These are phyloP conservation scores for Reticulitermes speratus DNA, from an alignment of 1,140 invertebrate species.

Conservation along the genomic window DNA sequence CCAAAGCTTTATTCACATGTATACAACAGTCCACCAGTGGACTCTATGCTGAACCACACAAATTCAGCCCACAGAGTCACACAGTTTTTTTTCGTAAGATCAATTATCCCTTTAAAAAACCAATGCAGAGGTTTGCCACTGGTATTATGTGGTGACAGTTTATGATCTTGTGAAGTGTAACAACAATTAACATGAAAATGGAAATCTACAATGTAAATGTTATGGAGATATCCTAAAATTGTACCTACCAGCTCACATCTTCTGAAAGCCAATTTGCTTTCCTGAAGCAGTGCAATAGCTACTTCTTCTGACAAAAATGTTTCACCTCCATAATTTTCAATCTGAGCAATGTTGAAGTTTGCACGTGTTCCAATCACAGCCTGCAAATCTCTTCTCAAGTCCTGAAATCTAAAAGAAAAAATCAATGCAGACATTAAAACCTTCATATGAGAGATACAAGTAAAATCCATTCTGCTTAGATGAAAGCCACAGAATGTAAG, in stretches of 20 bases:
- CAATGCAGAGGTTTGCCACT: too few relatives aligned
- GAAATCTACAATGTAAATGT: too few relatives aligned
- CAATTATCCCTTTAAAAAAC: too few relatives aligned
- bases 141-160: too few relatives aligned
- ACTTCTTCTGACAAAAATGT: conserved; percentile 96
- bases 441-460: neutral
- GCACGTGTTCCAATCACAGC: conserved; percentile 87
- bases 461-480: neutral
- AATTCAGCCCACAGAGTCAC: too few relatives aligned
- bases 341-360: conserved; percentile 85
- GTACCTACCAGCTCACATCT: conserved; percentile 75
- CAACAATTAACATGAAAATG: too few relatives aligned
- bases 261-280: conserved; percentile 87
- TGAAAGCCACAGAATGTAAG: neutral
- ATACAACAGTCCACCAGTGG: too few relatives aligned
- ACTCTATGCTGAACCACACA: too few relatives aligned
- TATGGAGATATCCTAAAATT: neutral
- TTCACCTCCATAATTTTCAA: conserved; percentile 95
- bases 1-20: too few relatives aligned
- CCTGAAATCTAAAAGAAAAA: conserved; percentile 72
- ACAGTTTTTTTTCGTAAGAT: too few relatives aligned
- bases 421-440: conserved; percentile 6
- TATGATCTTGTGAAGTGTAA: too few relatives aligned
- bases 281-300: conserved; percentile 89
- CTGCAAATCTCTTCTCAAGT: conserved; percentile 88